Evolutionary conservation across 2,113 vertebrate genomes (phyloP), one percentile per base, ranked within the genome.

Genomic region (Acanthisitta chloris): DNA sequence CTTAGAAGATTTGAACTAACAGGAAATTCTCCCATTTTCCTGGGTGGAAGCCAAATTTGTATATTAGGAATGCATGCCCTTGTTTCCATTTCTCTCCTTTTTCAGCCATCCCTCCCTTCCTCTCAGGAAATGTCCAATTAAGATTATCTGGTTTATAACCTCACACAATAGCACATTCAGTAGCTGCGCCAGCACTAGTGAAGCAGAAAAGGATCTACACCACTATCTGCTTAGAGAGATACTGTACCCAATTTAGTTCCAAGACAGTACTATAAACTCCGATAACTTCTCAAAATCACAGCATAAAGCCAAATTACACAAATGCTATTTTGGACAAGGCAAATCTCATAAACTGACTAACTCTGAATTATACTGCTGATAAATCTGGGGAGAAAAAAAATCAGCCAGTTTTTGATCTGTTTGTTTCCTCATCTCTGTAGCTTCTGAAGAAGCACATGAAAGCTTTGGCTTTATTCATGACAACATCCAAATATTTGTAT

Each of bases 51-150:
- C 88, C 96, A 92, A 52, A 74, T 81, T 78, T 61, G 48, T 79
- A 6, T 79, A 86, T 76, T 65, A 91, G 82, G 83, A 96, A 95
- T 95, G 88, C 65, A 76, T 71, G 72, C 14, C 67, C 72, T 88
- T 86, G 71, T 78, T 97, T 86, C 59, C 69, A 88, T 65, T 78
- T 83, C 55, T 93, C 71, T 83, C 79, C 85, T 94, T 90, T 93
- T 96, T 71, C 92, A 96, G 79, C 20, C 69, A 92, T 88, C 55
- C 57, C 86, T 83, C 43, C 29, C 71, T 62, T 85, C 81, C 71
- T 88, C 43, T 80, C 92, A 95, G 96, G 96, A 97, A 97, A 93
- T 86, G 88, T 82, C 72, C 85, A 96, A 94, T 96, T 96, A 96
- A 90, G 62, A 90, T 93, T 95, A 97, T 95, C 90, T 96, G 85